Evolutionary conservation across 2,888 invertebrate species (phyloP).

Genomic region (Pelosia muscerda): DNA sequence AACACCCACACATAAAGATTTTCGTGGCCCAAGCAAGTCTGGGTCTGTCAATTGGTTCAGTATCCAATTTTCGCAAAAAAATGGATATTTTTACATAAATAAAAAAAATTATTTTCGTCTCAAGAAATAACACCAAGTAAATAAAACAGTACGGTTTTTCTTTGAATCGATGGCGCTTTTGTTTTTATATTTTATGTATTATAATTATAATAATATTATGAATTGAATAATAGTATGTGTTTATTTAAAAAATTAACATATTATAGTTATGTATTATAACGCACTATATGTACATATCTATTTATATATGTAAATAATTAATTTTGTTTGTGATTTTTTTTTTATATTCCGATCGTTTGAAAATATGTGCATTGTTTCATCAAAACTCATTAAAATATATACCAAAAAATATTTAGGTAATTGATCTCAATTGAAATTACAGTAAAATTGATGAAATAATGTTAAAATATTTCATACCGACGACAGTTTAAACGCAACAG

Average conservation of each 20-base stretch:
- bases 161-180: slow-evolving; percentile 68
- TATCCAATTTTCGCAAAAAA: too few relatives aligned
- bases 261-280: slow-evolving; percentile 42
- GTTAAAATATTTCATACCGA: slow-evolving; percentile 12
- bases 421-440: background rate
- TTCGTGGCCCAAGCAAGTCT: too few relatives aligned
- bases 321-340: slow-evolving; percentile 46
- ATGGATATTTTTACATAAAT: too few relatives aligned
- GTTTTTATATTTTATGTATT: slow-evolving; percentile 49
- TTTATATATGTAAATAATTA: slow-evolving; percentile 58
- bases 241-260: slow-evolving; percentile 41
- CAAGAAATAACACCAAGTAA: background rate
- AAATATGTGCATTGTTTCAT: slow-evolving; percentile 15
- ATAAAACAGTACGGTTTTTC: slow-evolving; percentile 60
- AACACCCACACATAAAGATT: too few relatives aligned
- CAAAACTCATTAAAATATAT: background rate
- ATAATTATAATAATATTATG: slow-evolving; percentile 43
- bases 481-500: background rate
- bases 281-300: slow-evolving; percentile 48
- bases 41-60: too few relatives aligned
- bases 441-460: background rate
- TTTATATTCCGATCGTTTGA: slow-evolving; percentile 41
- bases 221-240: slow-evolving; percentile 41
- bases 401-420: background rate
- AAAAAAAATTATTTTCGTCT: background rate